Conservation (phyloP, 2,888 invertebrate genomes). For the Acholoe squamosa region DNA sequence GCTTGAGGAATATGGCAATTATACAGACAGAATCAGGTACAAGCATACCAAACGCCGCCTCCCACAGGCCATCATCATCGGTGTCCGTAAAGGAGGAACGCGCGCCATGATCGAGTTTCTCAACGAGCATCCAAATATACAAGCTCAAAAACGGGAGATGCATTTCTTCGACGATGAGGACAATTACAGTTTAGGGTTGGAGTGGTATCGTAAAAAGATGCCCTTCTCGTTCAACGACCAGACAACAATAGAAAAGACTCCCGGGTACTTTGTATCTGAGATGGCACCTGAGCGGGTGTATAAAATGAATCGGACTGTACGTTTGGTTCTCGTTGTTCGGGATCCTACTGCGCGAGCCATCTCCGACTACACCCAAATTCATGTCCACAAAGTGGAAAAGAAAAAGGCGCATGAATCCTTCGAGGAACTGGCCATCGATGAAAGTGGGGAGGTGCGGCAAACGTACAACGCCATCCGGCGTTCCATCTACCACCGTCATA, state of each 20-base stretch:
- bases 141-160: conserved; percentile 96
- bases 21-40: conserved; percentile 61
- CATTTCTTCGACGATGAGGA: conserved; percentile 95
- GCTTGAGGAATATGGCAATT: conserved; percentile 24
- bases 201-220: conserved; percentile 95
- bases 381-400: conserved; percentile 85
- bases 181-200: conserved; percentile 94
- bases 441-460: conserved; percentile 82
- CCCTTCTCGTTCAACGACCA: conserved; percentile 95
- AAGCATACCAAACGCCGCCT: conserved; percentile 76
- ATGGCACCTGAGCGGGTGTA: conserved; percentile 96
- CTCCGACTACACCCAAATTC: conserved; percentile 97
- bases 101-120: conserved; percentile 83
- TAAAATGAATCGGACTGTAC: conserved; percentile 95
- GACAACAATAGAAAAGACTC: conserved; percentile 98
- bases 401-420: conserved; percentile 61
- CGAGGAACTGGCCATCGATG: conserved; percentile 81
- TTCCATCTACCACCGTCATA: conserved; percentile 86
- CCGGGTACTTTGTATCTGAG: conserved; percentile 97
- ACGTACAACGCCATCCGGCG: conserved; percentile 84
- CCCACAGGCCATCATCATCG: conserved; percentile 83
- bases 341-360: conserved; percentile 98
- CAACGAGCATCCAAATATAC: conserved; percentile 87
- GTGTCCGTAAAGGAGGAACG: conserved; percentile 83
- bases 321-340: conserved; percentile 95